Evolutionary conservation across 2,797 vertebrate species (phyloP), one percentile per base, ranked within the genome.

Genomic region (Avahi laniger): DNA sequence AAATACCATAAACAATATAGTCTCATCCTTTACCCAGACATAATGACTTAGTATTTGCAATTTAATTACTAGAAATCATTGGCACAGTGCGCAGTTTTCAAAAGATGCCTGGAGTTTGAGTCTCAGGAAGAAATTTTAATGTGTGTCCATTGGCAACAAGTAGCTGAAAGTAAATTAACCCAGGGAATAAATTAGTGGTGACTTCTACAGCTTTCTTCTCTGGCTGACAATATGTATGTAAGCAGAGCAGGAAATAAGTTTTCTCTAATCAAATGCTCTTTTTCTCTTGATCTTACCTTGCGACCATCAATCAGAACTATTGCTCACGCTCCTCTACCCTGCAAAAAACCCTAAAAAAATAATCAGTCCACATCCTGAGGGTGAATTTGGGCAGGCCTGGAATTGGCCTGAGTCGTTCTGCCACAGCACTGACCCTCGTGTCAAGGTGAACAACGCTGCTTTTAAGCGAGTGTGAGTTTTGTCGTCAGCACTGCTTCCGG

Each of bases 401-500:
- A 17, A 18, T 0, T 14, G 48, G 70, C 28, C 26, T 1, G 0
- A 28, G 46, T 54, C 3, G 0, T 24, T 22, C 10, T 12, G 63
- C 57, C 24, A 1, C 17, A 3, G 43, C 35, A 10, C 15, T 1
- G 50, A 67, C 67, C 50, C 52, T 43, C 7, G 5, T 15, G 26
- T 28, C 6, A 7, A 65, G 54, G 20, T 59, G 26, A 84, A 79
- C 15, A 5, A 12, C 0, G 18, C 15, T 28, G 63, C 82, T 46
- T 38, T 33, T n/a, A 5, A 41, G 18, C 12, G 59, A 6, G 20
- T 12, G 0, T 0, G 11, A 52, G 52, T 54, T 69, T 1, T 69
- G 20, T 3, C 14, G 12, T 11, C 7, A n/a, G 82, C 17, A 18
- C 3, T 1, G 1, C 26, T 35, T 38, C 1, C 0, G 1, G 30